Evolutionary conservation across 2,888 invertebrate species (phyloP).

Genomic region (Microplitis deprimator): DNA sequence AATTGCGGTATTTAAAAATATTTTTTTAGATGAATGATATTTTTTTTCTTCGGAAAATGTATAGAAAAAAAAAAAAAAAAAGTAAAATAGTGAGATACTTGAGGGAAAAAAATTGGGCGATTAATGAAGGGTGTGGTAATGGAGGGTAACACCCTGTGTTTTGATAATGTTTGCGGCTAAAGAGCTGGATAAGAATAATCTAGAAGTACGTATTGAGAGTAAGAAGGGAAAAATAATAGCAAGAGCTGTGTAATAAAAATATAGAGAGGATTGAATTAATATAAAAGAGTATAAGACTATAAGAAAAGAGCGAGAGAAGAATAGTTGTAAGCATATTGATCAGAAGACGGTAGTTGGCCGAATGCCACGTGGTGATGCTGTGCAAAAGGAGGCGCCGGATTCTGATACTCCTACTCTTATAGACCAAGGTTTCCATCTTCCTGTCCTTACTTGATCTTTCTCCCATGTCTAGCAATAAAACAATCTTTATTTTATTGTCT

Average conservation of each 20-base stretch:
- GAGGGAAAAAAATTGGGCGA: not conserved
- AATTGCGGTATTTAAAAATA: not conserved
- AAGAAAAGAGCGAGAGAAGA: constrained; percentile 49
- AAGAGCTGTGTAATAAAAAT: not conserved
- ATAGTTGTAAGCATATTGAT: constrained; percentile 70
- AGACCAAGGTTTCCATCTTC: constrained; percentile 70
- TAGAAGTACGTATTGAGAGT: not conserved
- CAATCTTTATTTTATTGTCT: constrained; percentile 11
- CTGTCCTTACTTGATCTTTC: constrained; percentile 24
- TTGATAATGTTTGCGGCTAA: not conserved
- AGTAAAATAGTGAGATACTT: not conserved
- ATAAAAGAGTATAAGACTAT: constrained; percentile 15
- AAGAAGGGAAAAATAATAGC: constrained; percentile 3
- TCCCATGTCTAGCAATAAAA: constrained; percentile 28
- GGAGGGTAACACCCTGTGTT: not conserved
- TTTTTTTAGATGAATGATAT: not conserved
- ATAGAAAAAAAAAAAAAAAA: too few species aligned
- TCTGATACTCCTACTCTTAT: constrained; percentile 66
- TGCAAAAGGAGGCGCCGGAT: constrained; percentile 62
- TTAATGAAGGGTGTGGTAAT: constrained; percentile 1
- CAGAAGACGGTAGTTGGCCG: constrained; percentile 71
- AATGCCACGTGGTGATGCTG: constrained; percentile 68
- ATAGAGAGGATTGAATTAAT: constrained; percentile 11
- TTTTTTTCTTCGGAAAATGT: not conserved
- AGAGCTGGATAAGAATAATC: not conserved